phyloP scores from a whole-genome alignment of 2,113 vertebrate species.

The Mormyrus lacerda region DNA sequence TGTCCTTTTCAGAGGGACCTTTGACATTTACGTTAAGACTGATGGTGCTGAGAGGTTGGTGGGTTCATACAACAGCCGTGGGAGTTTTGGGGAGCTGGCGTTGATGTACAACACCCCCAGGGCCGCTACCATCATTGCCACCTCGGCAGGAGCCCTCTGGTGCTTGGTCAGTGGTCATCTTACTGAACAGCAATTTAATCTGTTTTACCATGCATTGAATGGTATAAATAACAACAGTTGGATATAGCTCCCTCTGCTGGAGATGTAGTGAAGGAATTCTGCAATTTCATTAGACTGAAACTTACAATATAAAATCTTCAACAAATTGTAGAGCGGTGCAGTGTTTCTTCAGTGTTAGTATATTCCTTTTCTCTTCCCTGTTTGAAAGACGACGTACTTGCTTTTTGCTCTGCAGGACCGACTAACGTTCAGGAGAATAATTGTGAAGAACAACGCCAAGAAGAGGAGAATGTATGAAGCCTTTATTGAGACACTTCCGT shows the following conservation, averaged over 20 bases:
- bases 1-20: slow-evolving; percentile 72
- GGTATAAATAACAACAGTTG: neutral
- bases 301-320: neutral
- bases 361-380: slow-evolving; percentile 37
- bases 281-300: neutral
- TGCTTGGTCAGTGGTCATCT: slow-evolving; percentile 76
- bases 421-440: slow-evolving; percentile 86
- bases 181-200: neutral
- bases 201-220: neutral
- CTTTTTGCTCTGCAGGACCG: slow-evolving; percentile 60
- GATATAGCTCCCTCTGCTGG: slow-evolving; percentile 21
- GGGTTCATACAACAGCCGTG: slow-evolving; percentile 87
- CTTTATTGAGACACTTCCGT: slow-evolving; percentile 92
- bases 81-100: slow-evolving; percentile 95
- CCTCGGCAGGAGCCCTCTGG: slow-evolving; percentile 90
- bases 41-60: slow-evolving; percentile 78
- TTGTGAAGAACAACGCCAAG: slow-evolving; percentile 98
- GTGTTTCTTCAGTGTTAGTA: slow-evolving; percentile 50
- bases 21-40: slow-evolving; percentile 81
- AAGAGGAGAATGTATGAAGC: slow-evolving; percentile 95
- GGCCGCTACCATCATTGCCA: slow-evolving; percentile 93
- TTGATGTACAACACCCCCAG: slow-evolving; percentile 98
- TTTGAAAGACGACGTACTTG: neutral
- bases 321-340: neutral
- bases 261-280: neutral